phyloP scores from a whole-genome alignment of 2,888 invertebrate species.

The Siphlonurus alternatus region DNA sequence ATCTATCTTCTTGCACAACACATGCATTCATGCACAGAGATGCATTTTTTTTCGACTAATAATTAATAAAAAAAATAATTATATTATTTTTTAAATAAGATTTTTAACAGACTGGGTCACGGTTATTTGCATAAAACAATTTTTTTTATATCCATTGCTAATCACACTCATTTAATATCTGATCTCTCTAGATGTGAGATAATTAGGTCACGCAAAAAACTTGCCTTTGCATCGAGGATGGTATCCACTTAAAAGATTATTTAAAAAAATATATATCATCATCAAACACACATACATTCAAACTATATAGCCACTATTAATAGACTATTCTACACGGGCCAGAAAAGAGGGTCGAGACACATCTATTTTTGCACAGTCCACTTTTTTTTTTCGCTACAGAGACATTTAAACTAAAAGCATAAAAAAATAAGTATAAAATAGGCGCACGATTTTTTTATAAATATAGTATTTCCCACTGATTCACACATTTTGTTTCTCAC shows the following conservation, averaged over 20 bases:
- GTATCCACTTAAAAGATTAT: background rate
- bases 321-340: conserved; percentile 4
- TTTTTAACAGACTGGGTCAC: too few species aligned
- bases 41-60: too few species aligned
- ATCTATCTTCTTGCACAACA: too few species aligned
- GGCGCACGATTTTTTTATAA: background rate
- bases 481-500: background rate
- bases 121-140: too few species aligned
- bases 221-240: background rate
- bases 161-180: too few species aligned
- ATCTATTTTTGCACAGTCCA: conserved; percentile 3
- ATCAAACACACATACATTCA: background rate
- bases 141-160: too few species aligned
- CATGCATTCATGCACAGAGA: too few species aligned
- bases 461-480: background rate
- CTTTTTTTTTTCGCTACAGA: conserved; percentile 2
- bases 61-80: too few species aligned
- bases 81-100: too few species aligned
- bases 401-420: background rate
- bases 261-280: background rate
- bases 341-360: background rate
- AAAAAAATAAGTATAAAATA: background rate
- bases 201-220: too few species aligned
- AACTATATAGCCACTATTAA: conserved; percentile 1
- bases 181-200: too few species aligned